Percentiles rank a stretch among this genome's conserved stretches.
Evolutionary conservation across 2,888 invertebrate genomes (phyloP).

Genomic region (Torymus texanus): DNA sequence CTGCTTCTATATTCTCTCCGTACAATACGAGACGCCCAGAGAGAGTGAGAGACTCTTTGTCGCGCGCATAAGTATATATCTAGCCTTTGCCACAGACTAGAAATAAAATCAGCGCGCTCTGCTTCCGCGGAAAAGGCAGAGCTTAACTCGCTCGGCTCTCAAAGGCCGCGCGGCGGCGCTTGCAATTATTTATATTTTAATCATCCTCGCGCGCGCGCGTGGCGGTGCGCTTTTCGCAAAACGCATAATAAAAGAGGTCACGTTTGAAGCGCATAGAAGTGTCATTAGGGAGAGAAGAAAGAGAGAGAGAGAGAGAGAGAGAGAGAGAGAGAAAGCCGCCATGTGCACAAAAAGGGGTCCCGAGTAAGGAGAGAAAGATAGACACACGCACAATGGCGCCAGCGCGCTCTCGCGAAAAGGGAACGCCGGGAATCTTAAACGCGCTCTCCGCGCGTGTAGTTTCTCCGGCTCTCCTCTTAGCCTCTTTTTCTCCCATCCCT

Average conservation of each 20-base stretch:
- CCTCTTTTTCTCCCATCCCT: conserved; percentile 17
- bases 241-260: conserved; percentile 34
- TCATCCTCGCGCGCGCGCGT: neutral
- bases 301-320: neutral
- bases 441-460: neutral
- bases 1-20: too few relatives aligned
- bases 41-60: too few relatives aligned
- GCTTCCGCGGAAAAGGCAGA: neutral
- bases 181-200: conserved; percentile 50
- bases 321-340: neutral
- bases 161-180: neutral
- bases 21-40: too few relatives aligned
- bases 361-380: neutral
- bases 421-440: conserved; percentile 50
- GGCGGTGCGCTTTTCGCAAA: neutral
- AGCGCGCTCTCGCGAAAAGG: conserved; percentile 21
- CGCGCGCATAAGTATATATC: too few relatives aligned
- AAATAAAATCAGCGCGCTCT: too few relatives aligned
- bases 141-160: too few relatives aligned
- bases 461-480: conserved; percentile 4
- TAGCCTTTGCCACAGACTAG: too few relatives aligned
- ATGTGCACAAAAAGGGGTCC: neutral
- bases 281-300: conserved; percentile 29
- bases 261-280: conserved; percentile 19
- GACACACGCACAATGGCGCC: conserved; percentile 2